A percentile compares a stretch with the other conserved stretches of the same genome.
These are phyloP conservation scores for Drosophila testacea DNA, from an alignment of 2,888 invertebrate species.

Conservation along the genomic window DNA sequence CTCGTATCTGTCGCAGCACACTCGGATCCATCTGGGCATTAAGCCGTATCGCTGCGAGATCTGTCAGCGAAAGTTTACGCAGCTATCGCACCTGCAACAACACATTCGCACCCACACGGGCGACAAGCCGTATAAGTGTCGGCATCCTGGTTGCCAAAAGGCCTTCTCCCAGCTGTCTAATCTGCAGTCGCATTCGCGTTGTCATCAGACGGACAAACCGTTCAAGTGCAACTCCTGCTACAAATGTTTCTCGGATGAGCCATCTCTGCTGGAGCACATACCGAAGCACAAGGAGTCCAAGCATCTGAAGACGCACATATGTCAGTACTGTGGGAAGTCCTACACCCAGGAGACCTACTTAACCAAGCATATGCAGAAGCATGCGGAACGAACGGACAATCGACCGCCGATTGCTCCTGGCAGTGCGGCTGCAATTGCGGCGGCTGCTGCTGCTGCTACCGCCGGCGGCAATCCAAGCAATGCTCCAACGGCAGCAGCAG, in stretches of 20 bases:
- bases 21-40: slow-evolving; percentile 99
- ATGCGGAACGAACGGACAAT: slow-evolving; percentile 96
- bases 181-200: slow-evolving; percentile 99
- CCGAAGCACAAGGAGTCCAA: slow-evolving; percentile 99
- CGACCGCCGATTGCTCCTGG: slow-evolving; percentile 91
- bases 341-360: slow-evolving; percentile 99
- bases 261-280: slow-evolving; percentile 98
- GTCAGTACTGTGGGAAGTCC: slow-evolving; percentile 99
- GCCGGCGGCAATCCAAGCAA: slow-evolving; percentile 36
- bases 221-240: slow-evolving; percentile 99
- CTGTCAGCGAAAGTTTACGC: slow-evolving; percentile 99
- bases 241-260: slow-evolving; percentile 99
- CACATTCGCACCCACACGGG: slow-evolving; percentile 99
- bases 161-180: slow-evolving; percentile 99
- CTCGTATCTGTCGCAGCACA: slow-evolving; percentile 99
- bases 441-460: slow-evolving; percentile 56
- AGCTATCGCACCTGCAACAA: slow-evolving; percentile 99
- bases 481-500: slow-evolving; percentile 27
- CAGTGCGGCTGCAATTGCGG: slow-evolving; percentile 83
- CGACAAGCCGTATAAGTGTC: slow-evolving; percentile 99
- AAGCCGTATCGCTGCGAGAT: slow-evolving; percentile 99
- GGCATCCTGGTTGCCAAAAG: slow-evolving; percentile 98
- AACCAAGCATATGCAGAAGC: slow-evolving; percentile 99
- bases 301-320: slow-evolving; percentile 99
- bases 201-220: slow-evolving; percentile 99